Evolutionary conservation across 2,113 vertebrate species (phyloP).

Genomic region (Boulengeromyrus knoepffleri): DNA sequence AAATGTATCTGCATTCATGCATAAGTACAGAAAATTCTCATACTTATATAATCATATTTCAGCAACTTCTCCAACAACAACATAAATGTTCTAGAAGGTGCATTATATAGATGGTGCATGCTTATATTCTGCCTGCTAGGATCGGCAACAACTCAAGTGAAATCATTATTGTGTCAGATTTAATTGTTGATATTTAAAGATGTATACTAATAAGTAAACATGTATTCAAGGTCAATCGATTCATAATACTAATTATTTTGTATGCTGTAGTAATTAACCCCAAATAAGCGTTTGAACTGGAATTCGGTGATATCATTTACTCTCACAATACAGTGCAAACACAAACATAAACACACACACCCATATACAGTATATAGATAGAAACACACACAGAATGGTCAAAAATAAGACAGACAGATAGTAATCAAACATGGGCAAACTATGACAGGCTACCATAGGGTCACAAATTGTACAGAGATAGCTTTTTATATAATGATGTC

Average conservation of each 20-base stretch:
- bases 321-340: not conserved
- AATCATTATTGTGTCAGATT: not conserved
- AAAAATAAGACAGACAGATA: not conserved
- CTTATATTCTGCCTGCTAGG: not conserved
- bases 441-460: not conserved
- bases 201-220: not conserved
- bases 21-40: constrained; percentile 6
- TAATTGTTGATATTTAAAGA: constrained; percentile 7
- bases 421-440: not conserved
- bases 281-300: not conserved
- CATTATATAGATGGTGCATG: not conserved
- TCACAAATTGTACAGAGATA: not conserved
- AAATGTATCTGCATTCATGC: constrained; percentile 20
- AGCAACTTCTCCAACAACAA: constrained; percentile 16
- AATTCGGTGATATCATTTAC: not conserved
- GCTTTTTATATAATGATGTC: not conserved
- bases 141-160: not conserved
- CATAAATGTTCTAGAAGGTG: not conserved
- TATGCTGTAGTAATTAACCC: not conserved
- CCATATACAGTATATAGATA: not conserved
- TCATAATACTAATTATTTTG: not conserved
- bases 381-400: not conserved
- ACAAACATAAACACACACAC: not conserved
- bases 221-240: not conserved
- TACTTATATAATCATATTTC: constrained; percentile 29